These are phyloP conservation scores for Sisyra nigra DNA, from an alignment of 2,888 invertebrate genomes.

Conservation along the genomic window DNA sequence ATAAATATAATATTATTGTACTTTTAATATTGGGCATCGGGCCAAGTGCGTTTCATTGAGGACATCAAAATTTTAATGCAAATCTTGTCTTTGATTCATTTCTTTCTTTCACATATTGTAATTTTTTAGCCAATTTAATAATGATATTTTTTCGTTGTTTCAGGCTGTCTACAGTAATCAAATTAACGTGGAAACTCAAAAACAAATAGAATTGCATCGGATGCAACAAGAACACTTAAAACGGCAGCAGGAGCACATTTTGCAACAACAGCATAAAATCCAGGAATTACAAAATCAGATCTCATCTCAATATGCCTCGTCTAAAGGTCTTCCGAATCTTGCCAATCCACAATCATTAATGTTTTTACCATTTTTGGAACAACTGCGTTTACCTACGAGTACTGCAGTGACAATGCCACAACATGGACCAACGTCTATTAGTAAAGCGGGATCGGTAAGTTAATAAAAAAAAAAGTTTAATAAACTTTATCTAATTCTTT, in stretches of 20 bases:
- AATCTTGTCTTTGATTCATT: background rate
- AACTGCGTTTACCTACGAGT: conserved; percentile 26
- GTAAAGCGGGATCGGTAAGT: conserved; percentile 3
- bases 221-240: conserved; percentile 47
- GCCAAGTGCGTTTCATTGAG: background rate
- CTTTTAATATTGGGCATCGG: no score
- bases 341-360: conserved; percentile 45
- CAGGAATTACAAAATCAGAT: conserved; percentile 43
- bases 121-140: conserved; percentile 1
- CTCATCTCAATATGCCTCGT: conserved; percentile 31
- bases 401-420: conserved; percentile 18
- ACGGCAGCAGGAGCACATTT: conserved; percentile 39
- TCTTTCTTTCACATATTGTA: background rate
- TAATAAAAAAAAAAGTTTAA: background rate
- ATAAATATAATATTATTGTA: no score
- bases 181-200: conserved; percentile 37
- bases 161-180: conserved; percentile 21
- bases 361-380: conserved; percentile 55
- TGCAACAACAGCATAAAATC: conserved; percentile 39
- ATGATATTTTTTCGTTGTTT: background rate
- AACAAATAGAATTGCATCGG: conserved; percentile 53
- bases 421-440: conserved; percentile 13
- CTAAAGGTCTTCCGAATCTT: conserved; percentile 25
- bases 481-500: background rate
- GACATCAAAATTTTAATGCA: background rate